Evolutionary conservation across 2,113 vertebrate species (phyloP).

Genomic region (Cairina moschata): DNA sequence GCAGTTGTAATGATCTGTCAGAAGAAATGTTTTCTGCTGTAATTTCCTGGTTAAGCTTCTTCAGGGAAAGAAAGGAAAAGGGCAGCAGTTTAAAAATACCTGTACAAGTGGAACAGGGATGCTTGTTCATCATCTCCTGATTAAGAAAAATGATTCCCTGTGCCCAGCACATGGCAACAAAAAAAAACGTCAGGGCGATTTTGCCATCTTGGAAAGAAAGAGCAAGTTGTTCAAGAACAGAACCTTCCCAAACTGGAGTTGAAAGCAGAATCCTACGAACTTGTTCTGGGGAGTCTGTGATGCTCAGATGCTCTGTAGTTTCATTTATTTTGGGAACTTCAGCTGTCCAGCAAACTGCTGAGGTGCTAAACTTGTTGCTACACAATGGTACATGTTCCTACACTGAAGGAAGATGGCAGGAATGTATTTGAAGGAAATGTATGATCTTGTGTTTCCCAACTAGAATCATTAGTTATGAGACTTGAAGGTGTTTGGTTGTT

Average conservation of each 20-base stretch:
- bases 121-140: background rate
- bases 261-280: background rate
- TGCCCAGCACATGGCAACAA: background rate
- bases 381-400: background rate
- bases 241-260: background rate
- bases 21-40: conserved; percentile 32
- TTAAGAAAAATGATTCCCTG: background rate
- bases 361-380: conserved; percentile 30
- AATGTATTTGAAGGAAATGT: background rate
- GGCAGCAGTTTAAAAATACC: conserved; percentile 35
- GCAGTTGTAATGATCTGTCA: conserved; percentile 1
- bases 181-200: background rate
- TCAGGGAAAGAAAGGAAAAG: conserved; percentile 15
- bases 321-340: conserved; percentile 41
- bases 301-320: background rate
- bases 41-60: conserved; percentile 4
- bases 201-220: background rate
- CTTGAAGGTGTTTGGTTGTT: background rate
- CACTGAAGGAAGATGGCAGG: background rate
- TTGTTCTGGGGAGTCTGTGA: background rate
- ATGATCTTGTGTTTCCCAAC: background rate
- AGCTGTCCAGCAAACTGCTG: conserved; percentile 55
- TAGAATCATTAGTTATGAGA: background rate
- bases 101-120: conserved; percentile 7
- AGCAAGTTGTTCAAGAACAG: background rate